Evolutionary conservation across 2,113 vertebrate species (phyloP), one percentile per base, ranked within the genome.

Genomic region (Elgaria multicarinata): DNA sequence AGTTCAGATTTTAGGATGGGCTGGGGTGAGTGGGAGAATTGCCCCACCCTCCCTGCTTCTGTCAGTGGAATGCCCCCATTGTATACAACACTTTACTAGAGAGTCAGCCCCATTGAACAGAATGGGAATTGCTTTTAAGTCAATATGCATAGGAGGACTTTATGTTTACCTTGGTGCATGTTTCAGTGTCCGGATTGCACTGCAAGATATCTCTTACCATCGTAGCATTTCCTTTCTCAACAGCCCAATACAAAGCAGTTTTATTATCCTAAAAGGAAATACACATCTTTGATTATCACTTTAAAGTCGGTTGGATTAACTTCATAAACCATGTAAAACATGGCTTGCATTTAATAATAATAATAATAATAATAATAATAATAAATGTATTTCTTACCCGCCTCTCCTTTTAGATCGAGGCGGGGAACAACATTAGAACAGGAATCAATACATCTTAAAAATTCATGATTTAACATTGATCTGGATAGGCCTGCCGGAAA

Each of bases 191-290:
- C 6, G 99, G 99, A 90, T 98, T 99, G 95, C 99, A 99, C 66
- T 99, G 99, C 85, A 99, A 95, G 96, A 99, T 99, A 93, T 99
- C 99, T 91, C 98, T 98, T 92, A 99, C 99, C 98, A 99, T 99
- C 31, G 98, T 98, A 6, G 98, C 97, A 3, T 99, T 99, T 81
- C 98, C 98, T 93, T 99, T 99, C 94, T 99, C 99, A 88, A 99
- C 99, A 79, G 98, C 98, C 99, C 99, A 99, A 91, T 99, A 99
- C 85, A 99, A 96, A 91, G 98, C 98, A 89, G 99, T 99, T 96
- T 99, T 99, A 93, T 98, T 98, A 95, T 99, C 99, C 99, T 99
- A 77, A 2, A 87, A 44, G 79, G 86, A 44, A 22, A 91, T 69
- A 50, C 0, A 83, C 22, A 83, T 14, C 4, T 88, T 55, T 13